Evolutionary conservation across 1,140 invertebrate species (phyloP).

Genomic region (Pogonomyrmex californicus): DNA sequence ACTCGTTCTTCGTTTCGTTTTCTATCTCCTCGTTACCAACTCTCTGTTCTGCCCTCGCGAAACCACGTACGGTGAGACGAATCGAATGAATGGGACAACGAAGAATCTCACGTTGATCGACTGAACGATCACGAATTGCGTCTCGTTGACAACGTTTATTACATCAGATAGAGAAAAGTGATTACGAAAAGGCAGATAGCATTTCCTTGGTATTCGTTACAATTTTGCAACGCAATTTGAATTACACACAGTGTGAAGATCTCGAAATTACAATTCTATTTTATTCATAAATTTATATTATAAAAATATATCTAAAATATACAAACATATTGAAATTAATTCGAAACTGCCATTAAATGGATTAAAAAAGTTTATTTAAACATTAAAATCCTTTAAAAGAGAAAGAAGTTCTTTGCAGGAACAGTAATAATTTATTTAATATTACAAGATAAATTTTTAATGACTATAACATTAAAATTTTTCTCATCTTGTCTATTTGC

Average conservation of each 20-base stretch:
- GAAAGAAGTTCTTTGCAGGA: neutral
- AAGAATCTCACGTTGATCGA: slow-evolving; percentile 66
- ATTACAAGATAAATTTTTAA: neutral
- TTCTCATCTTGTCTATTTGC: neutral
- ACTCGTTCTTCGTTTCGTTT: slow-evolving; percentile 4
- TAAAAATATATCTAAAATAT: neutral
- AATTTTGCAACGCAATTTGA: neutral
- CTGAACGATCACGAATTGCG: slow-evolving; percentile 38
- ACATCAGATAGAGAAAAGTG: slow-evolving; percentile 34
- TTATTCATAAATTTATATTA: neutral
- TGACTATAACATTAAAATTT: neutral
- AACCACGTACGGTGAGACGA: slow-evolving; percentile 58
- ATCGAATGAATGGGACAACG: slow-evolving; percentile 68
- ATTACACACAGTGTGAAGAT: neutral
- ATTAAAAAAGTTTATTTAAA: neutral
- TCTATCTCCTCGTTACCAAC: slow-evolving; percentile 34
- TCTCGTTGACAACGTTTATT: slow-evolving; percentile 56
- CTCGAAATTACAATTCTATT: neutral
- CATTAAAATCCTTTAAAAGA: neutral
- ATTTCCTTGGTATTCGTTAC: slow-evolving; percentile 3
- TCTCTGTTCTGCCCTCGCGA: slow-evolving; percentile 46
- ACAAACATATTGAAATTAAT: neutral
- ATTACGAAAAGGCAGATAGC: slow-evolving; percentile 25
- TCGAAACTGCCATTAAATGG: neutral
- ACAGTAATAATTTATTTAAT: neutral